Evolutionary conservation across 2,113 vertebrate genomes (phyloP).

Genomic region (Erinaceus europaeus): DNA sequence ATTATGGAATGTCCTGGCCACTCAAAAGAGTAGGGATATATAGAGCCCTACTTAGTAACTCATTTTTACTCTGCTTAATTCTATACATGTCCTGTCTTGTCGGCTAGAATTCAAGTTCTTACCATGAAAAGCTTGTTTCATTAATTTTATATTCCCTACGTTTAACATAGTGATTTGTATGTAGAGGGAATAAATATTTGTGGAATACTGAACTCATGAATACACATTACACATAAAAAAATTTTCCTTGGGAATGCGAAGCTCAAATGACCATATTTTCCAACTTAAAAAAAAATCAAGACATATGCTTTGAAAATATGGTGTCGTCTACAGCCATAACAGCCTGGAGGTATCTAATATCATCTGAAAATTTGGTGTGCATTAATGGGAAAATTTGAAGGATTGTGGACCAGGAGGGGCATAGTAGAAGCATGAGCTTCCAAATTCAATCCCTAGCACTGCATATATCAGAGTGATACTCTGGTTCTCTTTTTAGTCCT

Average conservation of each 20-base stretch:
- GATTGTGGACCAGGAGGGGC: no score
- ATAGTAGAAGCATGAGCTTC: no score
- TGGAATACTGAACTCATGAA: neutral
- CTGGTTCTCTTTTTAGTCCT: no score
- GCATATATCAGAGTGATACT: no score
- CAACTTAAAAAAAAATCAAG: neutral
- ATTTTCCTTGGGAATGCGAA: neutral
- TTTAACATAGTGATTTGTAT: neutral
- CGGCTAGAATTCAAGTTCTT: neutral
- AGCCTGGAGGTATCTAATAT: no score
- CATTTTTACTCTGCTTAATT: constrained; percentile 14
- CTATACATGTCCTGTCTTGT: neutral
- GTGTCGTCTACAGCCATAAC: no score
- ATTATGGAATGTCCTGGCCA: neutral
- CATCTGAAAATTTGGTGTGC: no score
- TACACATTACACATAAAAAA: neutral
- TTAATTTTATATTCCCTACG: neutral
- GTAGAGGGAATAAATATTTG: neutral
- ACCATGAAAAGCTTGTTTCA: neutral
- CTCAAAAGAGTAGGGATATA: constrained; percentile 3
- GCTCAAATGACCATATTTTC: neutral
- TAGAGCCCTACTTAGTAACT: neutral
- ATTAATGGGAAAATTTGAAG: no score
- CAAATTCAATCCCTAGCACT: no score
- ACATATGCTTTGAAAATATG: neutral